Evolutionary conservation across 1,140 invertebrate genomes (phyloP), one percentile per base, ranked within the genome.

Genomic region (Brachionus manjavacas): DNA sequence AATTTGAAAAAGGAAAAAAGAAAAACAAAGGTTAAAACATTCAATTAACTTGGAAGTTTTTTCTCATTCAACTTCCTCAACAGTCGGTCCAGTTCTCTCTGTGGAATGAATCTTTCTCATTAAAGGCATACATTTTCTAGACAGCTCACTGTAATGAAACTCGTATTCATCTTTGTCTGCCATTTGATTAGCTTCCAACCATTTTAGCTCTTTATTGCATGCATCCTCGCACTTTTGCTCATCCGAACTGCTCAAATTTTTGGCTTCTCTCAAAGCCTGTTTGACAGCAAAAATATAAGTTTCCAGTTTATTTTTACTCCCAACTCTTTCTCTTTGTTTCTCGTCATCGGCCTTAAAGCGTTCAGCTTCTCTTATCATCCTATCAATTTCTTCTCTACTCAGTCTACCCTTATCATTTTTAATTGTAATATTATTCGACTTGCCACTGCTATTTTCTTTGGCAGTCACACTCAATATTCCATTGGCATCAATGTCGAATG

Each of bases 391-490:
- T n/a, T 88, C 89, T 84, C 89, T 89, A 43, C 87, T 88, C 7
- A 91, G 86, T 83, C 90, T 86, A 6, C 90, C 90, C 85, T 90
- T 90, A 85, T 91, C 90, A 85, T 91, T 91, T 12, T 87, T 90
- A 81, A 91, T 91, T 23, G 88, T 89, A 35, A 91, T 90, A 49
- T 89, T 86, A 23, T 94, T 93, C 2, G 92, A 92, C 16, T 79
- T 64, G 12, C 94, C 94, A 2, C 93, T 94, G 83, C 93, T 93
- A 85, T 90, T 92, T 85, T 95, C 94, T 87, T 92, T 92, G 8
- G 94, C 94, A 3, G 92, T 92, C 0, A 95, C 94, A 87, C 94
- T 93, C 0, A 90, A 83, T 81, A 95, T 95, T 89, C 94, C 94
- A 87, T 94, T 94, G 7, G 93, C 93, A 85, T 94, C 94, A 66